Conservation (phyloP, 2,888 invertebrate species). For the Rhopalosiphum nymphaeae region DNA sequence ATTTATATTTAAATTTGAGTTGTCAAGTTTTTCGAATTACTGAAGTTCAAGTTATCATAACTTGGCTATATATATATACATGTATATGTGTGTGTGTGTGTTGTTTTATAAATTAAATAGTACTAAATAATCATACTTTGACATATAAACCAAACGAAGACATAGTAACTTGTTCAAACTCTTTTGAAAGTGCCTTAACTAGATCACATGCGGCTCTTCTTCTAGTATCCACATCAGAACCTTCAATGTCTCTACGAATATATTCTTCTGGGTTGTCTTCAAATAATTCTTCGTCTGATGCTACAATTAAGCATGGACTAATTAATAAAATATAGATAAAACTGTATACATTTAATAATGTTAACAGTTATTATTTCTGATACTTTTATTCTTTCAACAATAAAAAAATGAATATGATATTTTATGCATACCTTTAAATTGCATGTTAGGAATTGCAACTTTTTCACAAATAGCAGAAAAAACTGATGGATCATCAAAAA, state of each 20-base stretch:
- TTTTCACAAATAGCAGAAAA: constrained; percentile 95
- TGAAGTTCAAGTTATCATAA: too few species aligned
- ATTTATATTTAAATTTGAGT: too few species aligned
- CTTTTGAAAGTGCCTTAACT: constrained; percentile 89
- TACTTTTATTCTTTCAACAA: background rate
- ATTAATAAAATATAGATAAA: constrained; percentile 44
- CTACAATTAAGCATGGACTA: constrained; percentile 70
- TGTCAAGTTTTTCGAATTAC: too few species aligned
- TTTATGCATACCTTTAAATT: constrained; percentile 83
- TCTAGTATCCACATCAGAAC: constrained; percentile 96
- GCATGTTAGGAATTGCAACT: constrained; percentile 98
- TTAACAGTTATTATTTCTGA: background rate
- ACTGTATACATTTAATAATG: background rate
- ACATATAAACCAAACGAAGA: constrained; percentile 90
- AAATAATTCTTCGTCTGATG: constrained; percentile 95
- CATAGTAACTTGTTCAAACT: constrained; percentile 90
- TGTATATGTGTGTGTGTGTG: background rate
- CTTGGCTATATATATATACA: background rate
- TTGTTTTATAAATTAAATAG: background rate
- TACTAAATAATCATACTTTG: constrained; percentile 73
- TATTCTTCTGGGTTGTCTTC: constrained; percentile 99
- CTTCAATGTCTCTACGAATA: constrained; percentile 95
- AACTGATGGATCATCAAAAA: constrained; percentile 90
- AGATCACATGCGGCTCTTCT: constrained; percentile 97
- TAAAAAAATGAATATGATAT: constrained; percentile 52